A percentile compares a stretch with the other conserved stretches of the same genome.
Conservation (phyloP, 2,113 vertebrate species). For the Lampris incognitus region DNA sequence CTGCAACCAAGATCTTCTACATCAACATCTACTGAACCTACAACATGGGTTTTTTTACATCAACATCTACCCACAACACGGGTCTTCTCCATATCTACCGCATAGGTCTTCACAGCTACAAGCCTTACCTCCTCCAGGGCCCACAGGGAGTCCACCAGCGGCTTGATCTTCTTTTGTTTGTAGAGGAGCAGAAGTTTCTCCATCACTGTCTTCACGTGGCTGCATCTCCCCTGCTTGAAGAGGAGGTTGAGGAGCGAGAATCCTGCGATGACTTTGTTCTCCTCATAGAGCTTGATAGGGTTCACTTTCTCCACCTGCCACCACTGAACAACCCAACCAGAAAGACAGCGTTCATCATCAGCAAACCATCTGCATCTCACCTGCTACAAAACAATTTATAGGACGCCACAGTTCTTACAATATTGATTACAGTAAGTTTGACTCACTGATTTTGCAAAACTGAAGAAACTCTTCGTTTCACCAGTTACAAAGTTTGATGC, state of each 20-base stretch:
- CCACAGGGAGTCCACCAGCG: slow-evolving; percentile 96
- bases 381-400: slow-evolving; percentile 35
- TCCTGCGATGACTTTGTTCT: slow-evolving; percentile 98
- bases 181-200: slow-evolving; percentile 92
- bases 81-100: neutral
- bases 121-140: slow-evolving; percentile 95
- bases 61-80: neutral
- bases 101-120: neutral
- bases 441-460: slow-evolving; percentile 99
- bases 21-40: no score
- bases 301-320: slow-evolving; percentile 99
- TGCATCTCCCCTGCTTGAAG: slow-evolving; percentile 91
- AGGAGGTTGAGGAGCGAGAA: slow-evolving; percentile 97
- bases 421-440: slow-evolving; percentile 48
- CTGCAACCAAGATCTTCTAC: no score
- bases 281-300: slow-evolving; percentile 97
- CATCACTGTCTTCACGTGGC: slow-evolving; percentile 86
- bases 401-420: slow-evolving; percentile 35
- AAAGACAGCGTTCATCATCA: neutral
- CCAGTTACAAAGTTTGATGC: slow-evolving; percentile 99
- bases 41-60: no score
- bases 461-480: slow-evolving; percentile 99
- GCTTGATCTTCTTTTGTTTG: slow-evolving; percentile 92
- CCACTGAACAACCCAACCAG: slow-evolving; percentile 84
- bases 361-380: slow-evolving; percentile 36